Conservation (phyloP, 2,113 vertebrate genomes). For the Neolamprologus cancellatus region DNA sequence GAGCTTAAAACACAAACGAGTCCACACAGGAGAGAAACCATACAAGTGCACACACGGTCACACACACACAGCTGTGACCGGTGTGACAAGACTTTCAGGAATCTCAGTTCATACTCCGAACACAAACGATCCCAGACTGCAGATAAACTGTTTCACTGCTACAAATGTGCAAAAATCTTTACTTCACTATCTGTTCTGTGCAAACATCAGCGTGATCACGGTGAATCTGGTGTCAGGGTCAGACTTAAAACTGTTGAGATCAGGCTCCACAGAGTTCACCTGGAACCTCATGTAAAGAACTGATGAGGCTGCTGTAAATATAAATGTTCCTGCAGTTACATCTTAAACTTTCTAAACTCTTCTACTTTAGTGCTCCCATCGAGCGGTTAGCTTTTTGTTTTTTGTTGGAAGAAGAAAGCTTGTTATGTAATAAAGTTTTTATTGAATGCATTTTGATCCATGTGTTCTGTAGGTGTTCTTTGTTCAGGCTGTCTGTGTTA, state of each 20-base stretch:
- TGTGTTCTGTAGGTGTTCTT: not conserved
- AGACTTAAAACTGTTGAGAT: not conserved
- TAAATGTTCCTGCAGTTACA: not conserved
- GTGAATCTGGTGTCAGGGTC: not conserved
- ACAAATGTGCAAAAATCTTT: not conserved
- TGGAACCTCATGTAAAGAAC: not conserved
- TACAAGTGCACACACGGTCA: not conserved
- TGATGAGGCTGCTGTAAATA: not conserved
- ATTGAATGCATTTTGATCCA: not conserved
- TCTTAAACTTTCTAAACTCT: not conserved
- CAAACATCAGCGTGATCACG: not conserved
- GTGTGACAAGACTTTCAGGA: not conserved
- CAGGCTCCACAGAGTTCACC: not conserved
- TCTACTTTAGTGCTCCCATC: not conserved
- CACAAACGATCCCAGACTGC: not conserved
- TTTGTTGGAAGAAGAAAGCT: not conserved
- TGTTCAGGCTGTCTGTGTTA: not conserved
- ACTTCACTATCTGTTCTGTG: not conserved
- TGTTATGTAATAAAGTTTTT: not conserved
- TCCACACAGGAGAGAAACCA: not conserved
- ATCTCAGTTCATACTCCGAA: not conserved
- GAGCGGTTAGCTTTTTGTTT: rapidly evolving
- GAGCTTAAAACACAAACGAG: not conserved
- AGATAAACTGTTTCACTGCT: not conserved
- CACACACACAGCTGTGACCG: not conserved